Conservation (phyloP, 1,140 invertebrate species). For the Octopus bimaculoides region DNA sequence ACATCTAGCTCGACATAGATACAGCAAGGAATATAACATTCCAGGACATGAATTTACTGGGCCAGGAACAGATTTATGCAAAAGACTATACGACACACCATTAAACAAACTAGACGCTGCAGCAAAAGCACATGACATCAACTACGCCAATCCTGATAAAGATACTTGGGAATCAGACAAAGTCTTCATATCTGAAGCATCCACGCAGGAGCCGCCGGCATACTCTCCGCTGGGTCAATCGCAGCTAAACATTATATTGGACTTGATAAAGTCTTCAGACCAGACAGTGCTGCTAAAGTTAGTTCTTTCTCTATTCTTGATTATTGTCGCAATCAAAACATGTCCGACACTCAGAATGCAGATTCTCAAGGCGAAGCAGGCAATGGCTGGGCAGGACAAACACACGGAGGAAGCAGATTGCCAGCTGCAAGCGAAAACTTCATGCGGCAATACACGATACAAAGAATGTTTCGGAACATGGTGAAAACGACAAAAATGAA, state of each 20-base stretch:
- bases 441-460: too few species aligned
- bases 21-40: not conserved
- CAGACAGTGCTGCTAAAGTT: not conserved
- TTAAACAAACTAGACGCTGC: not conserved
- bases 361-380: too few species aligned
- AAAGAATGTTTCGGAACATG: too few species aligned
- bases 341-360: too few species aligned
- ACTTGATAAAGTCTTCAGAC: not conserved
- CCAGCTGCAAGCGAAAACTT: too few species aligned
- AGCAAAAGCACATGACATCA: not conserved
- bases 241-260: not conserved
- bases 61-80: slow-evolving; percentile 4
- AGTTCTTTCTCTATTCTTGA: not conserved
- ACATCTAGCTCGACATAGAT: not conserved
- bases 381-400: too few species aligned
- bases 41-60: too few species aligned
- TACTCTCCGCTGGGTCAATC: not conserved
- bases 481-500: too few species aligned
- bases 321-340: too few species aligned
- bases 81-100: not conserved
- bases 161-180: not conserved
- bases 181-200: not conserved
- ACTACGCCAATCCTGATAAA: not conserved
- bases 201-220: not conserved
- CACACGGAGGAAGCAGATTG: too few species aligned